A percentile compares a stretch with the other conserved stretches of the same genome.
Conservation (phyloP, 2,888 invertebrate species). For the Euspilapteryx auroguttella region DNA sequence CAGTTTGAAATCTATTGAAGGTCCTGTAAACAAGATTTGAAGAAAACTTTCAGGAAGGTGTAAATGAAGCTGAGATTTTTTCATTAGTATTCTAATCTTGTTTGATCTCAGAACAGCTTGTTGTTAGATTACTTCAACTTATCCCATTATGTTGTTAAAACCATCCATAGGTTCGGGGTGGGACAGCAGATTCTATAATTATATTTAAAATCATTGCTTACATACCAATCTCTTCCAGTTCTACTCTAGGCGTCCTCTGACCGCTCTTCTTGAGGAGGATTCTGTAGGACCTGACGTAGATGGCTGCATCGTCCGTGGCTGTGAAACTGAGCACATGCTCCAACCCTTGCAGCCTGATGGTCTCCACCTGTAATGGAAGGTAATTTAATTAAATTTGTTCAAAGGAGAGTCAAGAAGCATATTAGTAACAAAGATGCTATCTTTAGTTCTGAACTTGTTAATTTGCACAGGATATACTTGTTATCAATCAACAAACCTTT, state of each 20-base stretch:
- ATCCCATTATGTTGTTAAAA: too few relatives aligned
- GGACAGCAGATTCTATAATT: too few relatives aligned
- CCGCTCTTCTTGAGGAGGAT: slow-evolving; percentile 90
- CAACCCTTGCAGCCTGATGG: slow-evolving; percentile 87
- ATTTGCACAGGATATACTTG: too few relatives aligned
- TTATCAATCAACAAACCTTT: slow-evolving; percentile 43
- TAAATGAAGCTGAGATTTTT: too few relatives aligned
- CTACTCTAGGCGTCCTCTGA: slow-evolving; percentile 83
- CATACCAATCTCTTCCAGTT: slow-evolving; percentile 86
- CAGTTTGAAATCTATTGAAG: slow-evolving; percentile 83
- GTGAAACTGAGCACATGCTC: slow-evolving; percentile 94
- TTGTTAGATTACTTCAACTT: too few relatives aligned
- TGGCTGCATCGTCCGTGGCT: slow-evolving; percentile 73
- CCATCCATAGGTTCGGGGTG: too few relatives aligned
- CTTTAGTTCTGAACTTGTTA: not conserved
- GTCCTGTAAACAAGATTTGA: slow-evolving; percentile 66
- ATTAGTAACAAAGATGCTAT: not conserved
- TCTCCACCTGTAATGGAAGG: slow-evolving; percentile 67
- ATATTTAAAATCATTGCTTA: too few relatives aligned
- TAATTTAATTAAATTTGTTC: not conserved
- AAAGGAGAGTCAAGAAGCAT: not conserved
- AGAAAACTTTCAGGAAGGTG: too few relatives aligned
- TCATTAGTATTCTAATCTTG: too few relatives aligned
- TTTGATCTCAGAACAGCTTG: too few relatives aligned
- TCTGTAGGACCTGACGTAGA: slow-evolving; percentile 79